Percentiles rank a stretch among this genome's conserved stretches.
Conservation (phyloP, 2,888 invertebrate species). For the Onthophagus sagittarius region DNA sequence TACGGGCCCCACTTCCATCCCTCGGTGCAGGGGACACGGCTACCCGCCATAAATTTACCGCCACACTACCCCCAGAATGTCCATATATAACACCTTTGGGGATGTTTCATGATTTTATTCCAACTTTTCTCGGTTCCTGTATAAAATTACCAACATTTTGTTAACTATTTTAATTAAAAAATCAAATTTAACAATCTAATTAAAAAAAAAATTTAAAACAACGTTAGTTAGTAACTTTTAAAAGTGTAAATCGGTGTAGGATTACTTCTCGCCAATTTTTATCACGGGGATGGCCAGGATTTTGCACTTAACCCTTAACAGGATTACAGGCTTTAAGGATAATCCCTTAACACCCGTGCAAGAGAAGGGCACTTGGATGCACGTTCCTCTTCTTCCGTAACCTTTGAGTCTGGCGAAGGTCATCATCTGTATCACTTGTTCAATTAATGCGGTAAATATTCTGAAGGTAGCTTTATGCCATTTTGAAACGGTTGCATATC, state of each 20-base stretch:
- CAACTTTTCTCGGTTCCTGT: background rate
- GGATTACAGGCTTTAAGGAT: background rate
- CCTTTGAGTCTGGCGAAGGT: background rate
- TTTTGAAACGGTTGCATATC: background rate
- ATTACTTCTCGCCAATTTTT: background rate
- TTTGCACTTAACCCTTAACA: background rate
- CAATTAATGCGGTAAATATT: background rate
- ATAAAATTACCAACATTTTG: no score
- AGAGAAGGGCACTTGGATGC: background rate
- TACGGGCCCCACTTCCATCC: conserved; percentile 12
- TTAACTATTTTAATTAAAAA: no score
- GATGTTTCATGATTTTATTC: background rate
- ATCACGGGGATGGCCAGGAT: background rate
- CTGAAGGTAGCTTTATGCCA: background rate
- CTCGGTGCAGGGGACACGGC: background rate
- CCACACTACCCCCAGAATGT: background rate
- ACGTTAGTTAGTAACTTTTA: background rate
- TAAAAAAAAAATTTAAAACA: no score
- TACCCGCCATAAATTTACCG: background rate
- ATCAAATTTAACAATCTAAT: no score
- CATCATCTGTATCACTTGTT: background rate
- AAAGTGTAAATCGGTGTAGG: background rate
- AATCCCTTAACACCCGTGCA: background rate
- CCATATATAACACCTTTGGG: background rate
- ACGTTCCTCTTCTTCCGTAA: background rate